Conservation (phyloP, 1,140 invertebrate genomes). For the Procambarus clarkii region DNA sequence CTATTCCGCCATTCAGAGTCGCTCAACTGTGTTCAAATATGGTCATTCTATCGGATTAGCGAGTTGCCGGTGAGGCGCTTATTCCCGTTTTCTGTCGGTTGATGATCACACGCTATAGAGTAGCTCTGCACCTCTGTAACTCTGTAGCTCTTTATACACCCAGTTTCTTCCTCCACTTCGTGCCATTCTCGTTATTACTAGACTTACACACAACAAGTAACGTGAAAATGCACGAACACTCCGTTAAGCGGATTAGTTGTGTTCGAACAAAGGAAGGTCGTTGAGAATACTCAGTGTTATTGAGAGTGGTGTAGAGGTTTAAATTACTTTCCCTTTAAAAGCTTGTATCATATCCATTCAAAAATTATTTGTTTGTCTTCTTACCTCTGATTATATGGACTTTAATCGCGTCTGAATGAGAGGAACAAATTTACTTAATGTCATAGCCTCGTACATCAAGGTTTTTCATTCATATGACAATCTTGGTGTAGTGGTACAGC, state of each 20-base stretch:
- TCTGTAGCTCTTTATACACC: conserved; percentile 33
- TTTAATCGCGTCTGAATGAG: too few relatives aligned
- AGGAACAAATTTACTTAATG: too few relatives aligned
- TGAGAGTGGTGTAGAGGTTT: background rate
- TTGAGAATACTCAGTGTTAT: background rate
- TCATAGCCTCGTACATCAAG: too few relatives aligned
- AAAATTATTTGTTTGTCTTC: background rate
- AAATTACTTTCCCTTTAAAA: background rate
- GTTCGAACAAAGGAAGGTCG: conserved; percentile 42
- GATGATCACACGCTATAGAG: background rate
- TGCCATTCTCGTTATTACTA: background rate
- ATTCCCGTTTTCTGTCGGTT: background rate
- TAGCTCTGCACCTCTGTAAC: background rate
- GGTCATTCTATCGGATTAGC: conserved; percentile 59
- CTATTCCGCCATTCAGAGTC: conserved; percentile 51
- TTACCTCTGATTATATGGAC: background rate
- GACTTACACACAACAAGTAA: background rate
- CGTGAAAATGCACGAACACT: background rate
- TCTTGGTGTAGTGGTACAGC: too few relatives aligned
- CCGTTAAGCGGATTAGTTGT: conserved; percentile 10
- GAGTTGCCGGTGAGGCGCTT: conserved; percentile 50
- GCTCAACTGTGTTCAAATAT: conserved; percentile 61
- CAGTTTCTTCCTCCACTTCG: conserved; percentile 16
- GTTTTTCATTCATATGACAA: too few relatives aligned
- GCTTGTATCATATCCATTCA: background rate